Conservation (phyloP, 2,113 vertebrate species). For the Stomatorhinus ivindoensis region DNA sequence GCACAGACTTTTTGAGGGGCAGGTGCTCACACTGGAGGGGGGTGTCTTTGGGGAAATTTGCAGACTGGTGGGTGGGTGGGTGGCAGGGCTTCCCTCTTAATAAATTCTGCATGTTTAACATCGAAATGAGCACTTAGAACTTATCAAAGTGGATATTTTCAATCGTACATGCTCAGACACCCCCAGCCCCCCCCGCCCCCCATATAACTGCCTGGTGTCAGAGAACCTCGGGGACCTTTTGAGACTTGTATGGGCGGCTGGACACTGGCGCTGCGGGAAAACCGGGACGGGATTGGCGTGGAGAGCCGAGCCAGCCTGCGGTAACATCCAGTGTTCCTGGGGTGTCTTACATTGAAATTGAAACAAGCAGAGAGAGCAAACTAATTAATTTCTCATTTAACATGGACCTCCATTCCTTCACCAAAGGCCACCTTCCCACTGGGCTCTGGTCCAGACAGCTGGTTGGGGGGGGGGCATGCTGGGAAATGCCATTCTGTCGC, state of each 20-base stretch:
- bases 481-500: slow-evolving; percentile 12
- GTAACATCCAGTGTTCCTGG: neutral
- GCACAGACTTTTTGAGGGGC: too few species aligned
- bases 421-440: neutral
- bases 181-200: too few species aligned
- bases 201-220: neutral
- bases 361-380: neutral
- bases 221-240: neutral
- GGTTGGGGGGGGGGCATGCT: neutral
- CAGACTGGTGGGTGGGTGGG: too few species aligned
- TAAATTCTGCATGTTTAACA: too few species aligned
- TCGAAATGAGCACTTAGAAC: too few species aligned
- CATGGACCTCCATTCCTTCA: slow-evolving; percentile 1
- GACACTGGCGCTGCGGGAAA: neutral
- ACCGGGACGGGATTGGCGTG: neutral
- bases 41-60: too few species aligned
- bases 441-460: neutral
- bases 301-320: neutral
- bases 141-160: too few species aligned
- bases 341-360: neutral
- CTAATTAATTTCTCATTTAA: neutral
- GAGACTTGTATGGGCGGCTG: neutral
- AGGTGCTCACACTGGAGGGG: too few species aligned
- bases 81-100: too few species aligned
- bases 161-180: too few species aligned